These are phyloP conservation scores for Esox lucius DNA, from an alignment of 2,797 vertebrate species.

Conservation along the genomic window DNA sequence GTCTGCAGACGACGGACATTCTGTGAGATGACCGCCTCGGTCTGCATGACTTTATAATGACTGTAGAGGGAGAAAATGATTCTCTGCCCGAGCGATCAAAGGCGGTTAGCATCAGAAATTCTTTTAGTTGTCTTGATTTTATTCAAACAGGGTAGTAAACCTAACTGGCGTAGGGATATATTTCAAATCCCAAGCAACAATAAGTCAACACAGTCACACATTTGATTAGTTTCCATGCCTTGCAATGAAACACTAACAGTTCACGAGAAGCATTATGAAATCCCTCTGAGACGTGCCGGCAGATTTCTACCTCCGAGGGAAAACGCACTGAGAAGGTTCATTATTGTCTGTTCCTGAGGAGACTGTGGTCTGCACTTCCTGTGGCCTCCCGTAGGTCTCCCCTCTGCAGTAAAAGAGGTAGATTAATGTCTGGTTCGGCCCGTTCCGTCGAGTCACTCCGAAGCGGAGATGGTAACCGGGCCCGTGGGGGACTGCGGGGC, in stretches of 20 bases:
- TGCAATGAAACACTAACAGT: neutral
- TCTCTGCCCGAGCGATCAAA: slow-evolving; percentile 15
- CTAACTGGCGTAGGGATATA: neutral
- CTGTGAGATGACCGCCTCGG: neutral
- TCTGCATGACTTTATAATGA: slow-evolving; percentile 21
- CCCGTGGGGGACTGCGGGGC: slow-evolving; percentile 8
- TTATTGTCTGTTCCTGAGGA: neutral
- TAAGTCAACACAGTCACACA: neutral
- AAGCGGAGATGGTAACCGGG: neutral
- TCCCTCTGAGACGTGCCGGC: neutral
- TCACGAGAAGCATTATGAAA: neutral
- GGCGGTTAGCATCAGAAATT: slow-evolving; percentile 2
- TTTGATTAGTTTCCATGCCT: neutral
- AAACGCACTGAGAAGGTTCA: neutral
- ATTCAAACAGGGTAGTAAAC: neutral
- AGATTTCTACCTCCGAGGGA: neutral
- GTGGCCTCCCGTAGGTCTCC: neutral
- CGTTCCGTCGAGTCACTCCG: neutral
- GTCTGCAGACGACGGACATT: neutral
- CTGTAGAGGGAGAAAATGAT: slow-evolving; percentile 11
- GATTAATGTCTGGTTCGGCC: neutral
- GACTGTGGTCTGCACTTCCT: neutral
- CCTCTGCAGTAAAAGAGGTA: neutral
- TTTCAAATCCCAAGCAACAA: neutral
- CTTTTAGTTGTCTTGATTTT: neutral